These are phyloP conservation scores for Isoperla grammatica DNA, from an alignment of 2,888 invertebrate species.

Conservation along the genomic window DNA sequence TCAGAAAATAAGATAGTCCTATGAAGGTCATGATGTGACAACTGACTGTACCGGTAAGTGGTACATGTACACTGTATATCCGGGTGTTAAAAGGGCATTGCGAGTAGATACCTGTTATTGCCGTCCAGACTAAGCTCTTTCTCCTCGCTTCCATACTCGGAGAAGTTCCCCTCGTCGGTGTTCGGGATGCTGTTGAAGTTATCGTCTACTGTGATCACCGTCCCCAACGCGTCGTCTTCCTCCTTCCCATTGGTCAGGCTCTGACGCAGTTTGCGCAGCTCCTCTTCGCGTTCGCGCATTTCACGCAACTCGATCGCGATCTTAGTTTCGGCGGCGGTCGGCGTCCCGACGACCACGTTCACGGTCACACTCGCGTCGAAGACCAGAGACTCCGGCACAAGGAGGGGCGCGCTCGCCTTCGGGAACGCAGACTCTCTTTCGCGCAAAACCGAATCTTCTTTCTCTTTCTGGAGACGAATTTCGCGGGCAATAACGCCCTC, in stretches of 20 bases:
- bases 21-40: too few species aligned
- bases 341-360: background rate
- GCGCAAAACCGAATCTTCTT: constrained; percentile 42
- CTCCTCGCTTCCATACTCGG: constrained; percentile 37
- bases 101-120: constrained; percentile 33
- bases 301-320: constrained; percentile 47
- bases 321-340: constrained; percentile 37
- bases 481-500: constrained; percentile 45
- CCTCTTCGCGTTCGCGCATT: constrained; percentile 46
- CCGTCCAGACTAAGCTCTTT: constrained; percentile 36
- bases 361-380: constrained; percentile 7
- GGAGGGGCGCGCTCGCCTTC: constrained; percentile 19
- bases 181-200: constrained; percentile 36
- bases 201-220: constrained; percentile 30
- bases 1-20: too few species aligned
- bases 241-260: constrained; percentile 14
- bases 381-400: background rate
- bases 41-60: too few species aligned
- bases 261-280: constrained; percentile 40
- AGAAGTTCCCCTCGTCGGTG: constrained; percentile 39
- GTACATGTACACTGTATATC: too few species aligned
- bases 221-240: constrained; percentile 19
- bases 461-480: constrained; percentile 44
- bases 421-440: constrained; percentile 28
- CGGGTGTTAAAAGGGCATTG: too few species aligned